Evolutionary conservation across 1,140 invertebrate species (phyloP), one percentile per base, ranked within the genome.

Genomic region (Dufourea novaeangliae): DNA sequence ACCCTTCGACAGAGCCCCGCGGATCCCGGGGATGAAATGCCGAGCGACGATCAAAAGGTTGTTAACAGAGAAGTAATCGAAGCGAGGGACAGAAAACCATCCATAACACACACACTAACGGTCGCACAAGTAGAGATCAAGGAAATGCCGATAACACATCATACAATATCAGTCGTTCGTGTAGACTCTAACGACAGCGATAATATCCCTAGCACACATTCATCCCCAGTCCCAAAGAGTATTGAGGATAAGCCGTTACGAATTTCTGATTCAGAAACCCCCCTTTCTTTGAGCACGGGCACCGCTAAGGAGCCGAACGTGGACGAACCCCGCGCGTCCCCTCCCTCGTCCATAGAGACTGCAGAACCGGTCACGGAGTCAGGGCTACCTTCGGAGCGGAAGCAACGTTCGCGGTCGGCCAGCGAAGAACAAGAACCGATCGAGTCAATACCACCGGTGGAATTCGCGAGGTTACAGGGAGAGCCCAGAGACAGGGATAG

Each of bases 181-280:
- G 50, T 79, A 83, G 75, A 59, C 10, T n/a, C 44, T 34, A 66
- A 52, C n/a, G 69, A 41, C 52, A 73, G 70, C 70, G 52, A 78
- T 37, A 67, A 50, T 50, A n/a, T 4, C n/a, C 29, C 41, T 20
- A 57, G 2, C 34, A 74, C 50, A 79, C 69, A 78, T 27, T 57
- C 73, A 63, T 39, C 63, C 44, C 11, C 29, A 8, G 39, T 20
- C 32, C 41, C 54, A 69, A 56, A 64, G 39, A 34, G 6, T 32
- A 66, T n/a, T 61, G 25, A 79, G 68, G 80, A 83, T 83, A 79
- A 71, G 76, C 64, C 75, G 44, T 83, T 83, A 79, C 82, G 39
- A 74, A 79, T 83, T 83, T 74, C 70, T 79, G 82, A 83, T 83
- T 70, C 76, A 82, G 80, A 83, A 79, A 50, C 50, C 32, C 59